Percentiles rank a stretch among this genome's conserved stretches.
Evolutionary conservation across 2,888 invertebrate genomes (phyloP).

Genomic region (Platypus cylindrus): DNA sequence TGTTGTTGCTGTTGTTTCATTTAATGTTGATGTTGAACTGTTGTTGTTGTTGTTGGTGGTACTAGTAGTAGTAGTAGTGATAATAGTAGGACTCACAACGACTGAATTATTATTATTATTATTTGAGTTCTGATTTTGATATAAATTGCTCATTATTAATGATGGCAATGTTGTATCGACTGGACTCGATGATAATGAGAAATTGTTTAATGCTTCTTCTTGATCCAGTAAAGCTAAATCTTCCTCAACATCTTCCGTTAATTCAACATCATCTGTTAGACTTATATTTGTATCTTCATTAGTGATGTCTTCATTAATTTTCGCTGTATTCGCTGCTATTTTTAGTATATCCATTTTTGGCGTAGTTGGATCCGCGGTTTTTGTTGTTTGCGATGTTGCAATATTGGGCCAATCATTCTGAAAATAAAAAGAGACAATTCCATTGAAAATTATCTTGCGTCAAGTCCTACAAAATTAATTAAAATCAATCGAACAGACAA

Average conservation of each 20-base stretch:
- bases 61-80: slow-evolving; percentile 30
- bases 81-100: slow-evolving; percentile 35
- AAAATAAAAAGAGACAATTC: slow-evolving; percentile 4
- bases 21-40: slow-evolving; percentile 28
- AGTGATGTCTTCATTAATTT: slow-evolving; percentile 29
- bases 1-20: slow-evolving; percentile 27
- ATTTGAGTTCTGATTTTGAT: slow-evolving; percentile 39
- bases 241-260: slow-evolving; percentile 61
- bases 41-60: slow-evolving; percentile 35
- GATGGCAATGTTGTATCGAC: slow-evolving; percentile 59
- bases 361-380: slow-evolving; percentile 21
- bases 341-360: slow-evolving; percentile 54
- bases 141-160: slow-evolving; percentile 55
- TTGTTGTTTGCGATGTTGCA: slow-evolving; percentile 1
- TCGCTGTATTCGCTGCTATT: slow-evolving; percentile 40
- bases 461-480: no score
- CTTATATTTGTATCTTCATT: slow-evolving; percentile 28
- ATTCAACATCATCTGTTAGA: slow-evolving; percentile 47
- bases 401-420: slow-evolving; percentile 11
- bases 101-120: slow-evolving; percentile 39
- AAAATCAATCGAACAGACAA: no score
- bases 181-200: slow-evolving; percentile 44
- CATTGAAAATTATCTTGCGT: no score
- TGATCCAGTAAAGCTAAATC: slow-evolving; percentile 62
- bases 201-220: slow-evolving; percentile 47